Conservation (phyloP, 1,140 invertebrate species). For the Telenomus remus region DNA sequence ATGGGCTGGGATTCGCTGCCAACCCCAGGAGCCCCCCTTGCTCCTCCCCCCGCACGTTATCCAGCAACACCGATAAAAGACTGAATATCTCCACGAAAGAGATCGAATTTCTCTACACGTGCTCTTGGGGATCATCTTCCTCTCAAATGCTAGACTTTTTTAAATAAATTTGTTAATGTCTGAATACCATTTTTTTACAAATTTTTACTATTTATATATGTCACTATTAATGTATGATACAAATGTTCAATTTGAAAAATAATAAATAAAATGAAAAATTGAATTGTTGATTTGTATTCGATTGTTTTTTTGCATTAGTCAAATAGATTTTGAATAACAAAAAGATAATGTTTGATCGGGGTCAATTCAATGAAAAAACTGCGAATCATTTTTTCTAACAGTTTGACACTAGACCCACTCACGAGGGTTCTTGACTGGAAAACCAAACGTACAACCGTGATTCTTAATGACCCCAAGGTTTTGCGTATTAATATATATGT, state of each 20-base stretch:
- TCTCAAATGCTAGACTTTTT: not conserved
- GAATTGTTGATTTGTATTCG: too few relatives aligned
- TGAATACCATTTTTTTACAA: too few relatives aligned
- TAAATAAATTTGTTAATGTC: too few relatives aligned
- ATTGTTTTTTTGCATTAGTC: too few relatives aligned
- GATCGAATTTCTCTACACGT: constrained; percentile 42
- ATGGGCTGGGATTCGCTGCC: constrained; percentile 71
- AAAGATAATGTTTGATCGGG: too few relatives aligned
- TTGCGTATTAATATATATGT: constrained; percentile 29
- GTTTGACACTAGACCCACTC: constrained; percentile 65
- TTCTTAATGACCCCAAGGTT: constrained; percentile 57
- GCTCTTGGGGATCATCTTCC: constrained; percentile 22
- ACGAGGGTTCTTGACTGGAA: constrained; percentile 57
- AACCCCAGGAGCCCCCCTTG: constrained; percentile 41
- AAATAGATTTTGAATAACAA: too few relatives aligned
- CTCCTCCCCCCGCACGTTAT: constrained; percentile 15
- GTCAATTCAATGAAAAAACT: constrained; percentile 43
- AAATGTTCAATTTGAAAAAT: too few relatives aligned
- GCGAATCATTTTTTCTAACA: constrained; percentile 67
- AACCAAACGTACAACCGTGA: constrained; percentile 41
- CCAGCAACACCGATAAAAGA: constrained; percentile 40
- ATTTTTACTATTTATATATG: too few relatives aligned
- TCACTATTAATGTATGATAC: too few relatives aligned
- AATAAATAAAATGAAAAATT: too few relatives aligned
- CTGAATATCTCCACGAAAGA: constrained; percentile 43